A percentile compares a stretch with the other conserved stretches of the same genome.
Conservation (phyloP, 2,113 vertebrate genomes). For the Anas platyrhynchos region DNA sequence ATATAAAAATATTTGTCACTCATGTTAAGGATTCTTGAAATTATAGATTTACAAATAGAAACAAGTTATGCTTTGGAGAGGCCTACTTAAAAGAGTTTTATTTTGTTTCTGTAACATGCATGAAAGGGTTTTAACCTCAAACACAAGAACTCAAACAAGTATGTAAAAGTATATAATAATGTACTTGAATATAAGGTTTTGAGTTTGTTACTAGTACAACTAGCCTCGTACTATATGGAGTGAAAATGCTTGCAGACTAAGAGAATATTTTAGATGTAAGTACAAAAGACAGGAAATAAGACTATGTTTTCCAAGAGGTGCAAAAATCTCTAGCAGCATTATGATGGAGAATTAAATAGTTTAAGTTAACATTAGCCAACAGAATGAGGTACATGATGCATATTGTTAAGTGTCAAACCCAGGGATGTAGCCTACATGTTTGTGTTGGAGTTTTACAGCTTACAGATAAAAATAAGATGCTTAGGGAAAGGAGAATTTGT, state of each 20-base stretch:
- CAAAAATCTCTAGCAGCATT: not conserved
- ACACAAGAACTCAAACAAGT: not conserved
- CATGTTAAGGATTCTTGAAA: not conserved
- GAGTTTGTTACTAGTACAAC: not conserved
- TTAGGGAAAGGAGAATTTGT: not conserved
- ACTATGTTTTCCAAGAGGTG: not conserved
- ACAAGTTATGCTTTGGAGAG: not conserved
- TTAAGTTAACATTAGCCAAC: not conserved
- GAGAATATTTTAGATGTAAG: not conserved
- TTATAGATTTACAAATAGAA: not conserved
- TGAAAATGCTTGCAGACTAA: not conserved
- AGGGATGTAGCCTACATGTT: not conserved
- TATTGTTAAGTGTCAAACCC: rapidly evolving
- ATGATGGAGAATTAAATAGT: rapidly evolving
- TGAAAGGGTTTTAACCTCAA: not conserved
- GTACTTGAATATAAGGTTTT: not conserved
- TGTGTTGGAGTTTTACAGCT: not conserved
- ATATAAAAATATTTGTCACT: not conserved
- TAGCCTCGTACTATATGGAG: not conserved
- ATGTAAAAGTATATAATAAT: not conserved
- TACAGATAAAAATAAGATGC: not conserved
- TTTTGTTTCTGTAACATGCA: not conserved
- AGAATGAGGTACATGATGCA: not conserved
- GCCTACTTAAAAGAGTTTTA: not conserved
- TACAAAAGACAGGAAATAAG: not conserved